These are phyloP conservation scores for Spongilla lacustris DNA, from an alignment of 37 sponge, comb jelly and placozoan species.

Conservation along the genomic window DNA sequence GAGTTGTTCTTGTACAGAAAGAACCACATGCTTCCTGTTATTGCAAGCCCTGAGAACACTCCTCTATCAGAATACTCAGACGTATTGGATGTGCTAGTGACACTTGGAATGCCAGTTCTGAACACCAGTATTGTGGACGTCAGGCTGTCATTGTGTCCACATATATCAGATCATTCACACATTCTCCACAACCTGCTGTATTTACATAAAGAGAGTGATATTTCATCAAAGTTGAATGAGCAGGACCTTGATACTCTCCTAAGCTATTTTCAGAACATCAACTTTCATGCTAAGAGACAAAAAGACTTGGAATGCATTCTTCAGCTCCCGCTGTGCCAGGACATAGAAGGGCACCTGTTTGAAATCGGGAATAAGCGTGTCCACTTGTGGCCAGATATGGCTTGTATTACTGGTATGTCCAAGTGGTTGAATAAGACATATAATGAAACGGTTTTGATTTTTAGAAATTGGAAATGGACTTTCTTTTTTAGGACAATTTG, in stretches of 20 bases:
- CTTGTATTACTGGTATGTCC: slow-evolving; percentile 10
- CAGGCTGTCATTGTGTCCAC: slow-evolving; percentile 6
- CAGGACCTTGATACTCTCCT: slow-evolving; percentile 12
- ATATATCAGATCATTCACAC: not conserved
- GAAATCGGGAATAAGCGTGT: slow-evolving; percentile 5
- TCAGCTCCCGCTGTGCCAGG: slow-evolving; percentile 50
- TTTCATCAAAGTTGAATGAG: not conserved
- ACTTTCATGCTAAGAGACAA: not conserved
- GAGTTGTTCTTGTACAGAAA: slow-evolving; percentile 14
- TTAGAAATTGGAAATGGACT: slow-evolving; percentile 31
- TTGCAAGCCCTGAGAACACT: too few relatives aligned
- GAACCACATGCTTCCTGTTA: not conserved
- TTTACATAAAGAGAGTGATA: not conserved
- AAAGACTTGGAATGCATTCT: not conserved
- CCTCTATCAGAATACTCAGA: not conserved
- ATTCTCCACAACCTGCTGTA: slow-evolving; percentile 19
- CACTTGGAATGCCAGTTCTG: slow-evolving; percentile 36
- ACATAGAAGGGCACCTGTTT: slow-evolving; percentile 25
- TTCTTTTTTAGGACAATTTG: not conserved
- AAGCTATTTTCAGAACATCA: slow-evolving; percentile 19
- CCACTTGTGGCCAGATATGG: slow-evolving; percentile 28
- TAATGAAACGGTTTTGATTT: slow-evolving; percentile 26
- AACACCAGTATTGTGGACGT: slow-evolving; percentile 8
- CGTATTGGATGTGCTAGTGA: not conserved
- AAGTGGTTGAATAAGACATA: slow-evolving; percentile 20